phyloP scores from a whole-genome alignment of 2,888 invertebrate species.

The Mystacides longicornis region DNA sequence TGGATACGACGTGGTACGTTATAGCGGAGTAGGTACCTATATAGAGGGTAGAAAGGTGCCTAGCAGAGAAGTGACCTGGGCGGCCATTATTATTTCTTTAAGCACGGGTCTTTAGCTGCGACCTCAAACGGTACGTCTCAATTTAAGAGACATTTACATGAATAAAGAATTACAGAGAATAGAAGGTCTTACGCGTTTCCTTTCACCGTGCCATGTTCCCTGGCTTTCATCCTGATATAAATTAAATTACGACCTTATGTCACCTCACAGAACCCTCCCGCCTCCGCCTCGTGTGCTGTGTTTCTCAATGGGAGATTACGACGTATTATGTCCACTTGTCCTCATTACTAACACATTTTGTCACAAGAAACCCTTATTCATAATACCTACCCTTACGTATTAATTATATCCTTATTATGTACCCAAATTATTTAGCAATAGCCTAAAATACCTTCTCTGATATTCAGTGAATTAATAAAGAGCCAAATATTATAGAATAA shows the following conservation, averaged over 20 bases:
- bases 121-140: constrained; percentile 24
- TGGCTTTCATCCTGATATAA: constrained; percentile 4
- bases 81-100: constrained; percentile 22
- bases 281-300: background rate
- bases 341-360: background rate
- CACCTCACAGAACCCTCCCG: background rate
- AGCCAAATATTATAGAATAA: too few species aligned
- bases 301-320: background rate
- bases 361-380: too few species aligned
- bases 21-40: too few species aligned
- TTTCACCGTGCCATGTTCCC: constrained; percentile 3
- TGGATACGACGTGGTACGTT: too few species aligned
- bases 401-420: too few species aligned
- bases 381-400: too few species aligned
- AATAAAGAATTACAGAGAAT: constrained; percentile 22
- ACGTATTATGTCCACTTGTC: background rate
- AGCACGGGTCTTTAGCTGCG: constrained; percentile 16
- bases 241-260: constrained; percentile 10
- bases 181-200: constrained; percentile 8
- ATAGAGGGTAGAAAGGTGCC: too few species aligned
- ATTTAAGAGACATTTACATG: constrained; percentile 23
- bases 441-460: too few species aligned
- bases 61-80: too few species aligned
- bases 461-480: too few species aligned
- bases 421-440: too few species aligned